These are phyloP conservation scores for Corvus moneduloides DNA, from an alignment of 2,113 vertebrate genomes.

Conservation along the genomic window DNA sequence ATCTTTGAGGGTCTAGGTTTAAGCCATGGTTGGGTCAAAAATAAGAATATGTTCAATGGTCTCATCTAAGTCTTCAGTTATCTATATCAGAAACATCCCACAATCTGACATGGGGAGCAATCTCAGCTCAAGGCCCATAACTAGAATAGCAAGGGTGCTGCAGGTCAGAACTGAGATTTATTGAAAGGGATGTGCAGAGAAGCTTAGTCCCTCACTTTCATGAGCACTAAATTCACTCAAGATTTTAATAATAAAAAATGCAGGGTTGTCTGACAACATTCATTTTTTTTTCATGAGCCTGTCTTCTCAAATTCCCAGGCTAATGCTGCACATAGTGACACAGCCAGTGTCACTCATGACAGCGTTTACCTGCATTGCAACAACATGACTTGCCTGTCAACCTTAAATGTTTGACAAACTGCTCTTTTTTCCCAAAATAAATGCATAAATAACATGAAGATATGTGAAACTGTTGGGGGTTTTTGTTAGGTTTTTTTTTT, in stretches of 20 bases:
- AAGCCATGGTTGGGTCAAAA: background rate
- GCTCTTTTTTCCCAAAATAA: conserved; percentile 11
- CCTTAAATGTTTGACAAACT: conserved; percentile 61
- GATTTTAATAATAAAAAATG: conserved; percentile 72
- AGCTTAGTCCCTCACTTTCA: conserved; percentile 59
- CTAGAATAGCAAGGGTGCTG: conserved; percentile 39
- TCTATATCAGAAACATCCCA: background rate
- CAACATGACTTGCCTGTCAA: conserved; percentile 55
- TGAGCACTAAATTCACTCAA: conserved; percentile 66
- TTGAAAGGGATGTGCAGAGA: conserved; percentile 53
- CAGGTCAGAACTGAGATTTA: conserved; percentile 58
- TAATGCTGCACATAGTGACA: conserved; percentile 59
- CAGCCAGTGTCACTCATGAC: conserved; percentile 54
- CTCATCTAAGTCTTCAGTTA: background rate
- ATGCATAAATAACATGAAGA: background rate
- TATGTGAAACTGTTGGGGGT: background rate
- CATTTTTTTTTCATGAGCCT: conserved; percentile 73
- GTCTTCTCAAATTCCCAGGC: conserved; percentile 65
- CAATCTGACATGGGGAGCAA: background rate
- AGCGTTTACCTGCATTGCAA: conserved; percentile 55
- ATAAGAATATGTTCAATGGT: background rate
- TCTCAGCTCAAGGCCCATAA: conserved; percentile 26
- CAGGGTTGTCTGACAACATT: conserved; percentile 70
- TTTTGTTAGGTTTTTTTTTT: background rate
- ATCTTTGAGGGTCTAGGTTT: background rate